A percentile compares a stretch with the other conserved stretches of the same genome.
phyloP scores from a whole-genome alignment of 2,797 vertebrate genomes.

The Hapalemur alaotrensis region DNA sequence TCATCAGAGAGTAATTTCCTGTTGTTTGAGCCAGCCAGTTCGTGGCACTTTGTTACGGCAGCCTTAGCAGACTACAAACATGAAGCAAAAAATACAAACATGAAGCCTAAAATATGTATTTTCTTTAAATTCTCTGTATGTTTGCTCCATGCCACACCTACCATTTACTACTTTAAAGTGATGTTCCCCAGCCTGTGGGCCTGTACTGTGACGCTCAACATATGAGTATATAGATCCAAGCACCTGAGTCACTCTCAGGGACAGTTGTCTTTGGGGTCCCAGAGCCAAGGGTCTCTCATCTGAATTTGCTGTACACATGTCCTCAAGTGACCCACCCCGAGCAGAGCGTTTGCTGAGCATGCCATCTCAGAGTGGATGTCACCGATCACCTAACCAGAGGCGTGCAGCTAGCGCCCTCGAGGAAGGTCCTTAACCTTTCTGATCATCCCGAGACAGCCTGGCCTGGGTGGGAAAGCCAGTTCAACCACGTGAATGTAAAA shows the following conservation, averaged over 20 bases:
- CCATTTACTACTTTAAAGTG: not conserved
- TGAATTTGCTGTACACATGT: not conserved
- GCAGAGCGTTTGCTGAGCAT: not conserved
- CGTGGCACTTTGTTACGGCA: not conserved
- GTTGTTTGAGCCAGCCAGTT: not conserved
- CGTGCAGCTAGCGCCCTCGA: not conserved
- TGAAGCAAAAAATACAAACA: not conserved
- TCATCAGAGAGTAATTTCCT: too few species aligned
- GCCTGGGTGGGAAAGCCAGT: not conserved
- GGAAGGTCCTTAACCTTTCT: not conserved
- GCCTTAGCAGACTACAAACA: too few species aligned
- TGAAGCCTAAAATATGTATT: not conserved
- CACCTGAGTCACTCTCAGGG: too few species aligned
- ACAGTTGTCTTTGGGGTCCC: not conserved
- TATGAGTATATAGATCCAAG: too few species aligned
- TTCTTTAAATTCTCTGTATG: not conserved
- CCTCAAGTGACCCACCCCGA: not conserved
- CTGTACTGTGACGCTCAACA: not conserved
- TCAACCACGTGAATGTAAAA: not conserved
- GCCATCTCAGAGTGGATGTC: not conserved
- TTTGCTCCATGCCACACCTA: accelerated
- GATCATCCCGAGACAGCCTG: not conserved
- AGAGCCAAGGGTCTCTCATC: not conserved
- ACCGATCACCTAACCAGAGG: not conserved
- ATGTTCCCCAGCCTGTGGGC: too few species aligned